phyloP scores from a whole-genome alignment of 2,888 invertebrate species.

The Listrodromus nycthemerus region DNA sequence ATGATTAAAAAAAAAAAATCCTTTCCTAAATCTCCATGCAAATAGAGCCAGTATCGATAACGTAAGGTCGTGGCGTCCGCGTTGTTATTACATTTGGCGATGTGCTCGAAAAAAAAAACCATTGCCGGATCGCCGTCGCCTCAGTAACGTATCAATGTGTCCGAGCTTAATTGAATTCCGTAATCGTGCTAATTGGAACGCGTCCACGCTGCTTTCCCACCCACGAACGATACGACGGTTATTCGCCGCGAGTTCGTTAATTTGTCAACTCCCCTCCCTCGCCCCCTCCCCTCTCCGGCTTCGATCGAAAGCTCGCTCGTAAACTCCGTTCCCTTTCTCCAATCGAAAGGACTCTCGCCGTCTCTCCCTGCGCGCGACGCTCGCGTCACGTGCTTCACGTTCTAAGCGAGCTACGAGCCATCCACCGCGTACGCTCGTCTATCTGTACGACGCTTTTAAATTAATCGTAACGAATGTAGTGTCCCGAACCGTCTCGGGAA shows the following conservation, averaged over 20 bases:
- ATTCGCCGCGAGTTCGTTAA: conserved; percentile 36
- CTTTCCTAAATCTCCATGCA: conserved; percentile 68
- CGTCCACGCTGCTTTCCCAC: conserved; percentile 25
- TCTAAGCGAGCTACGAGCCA: conserved; percentile 49
- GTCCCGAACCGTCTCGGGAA: conserved; percentile 13
- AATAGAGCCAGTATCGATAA: conserved; percentile 71
- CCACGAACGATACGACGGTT: neutral
- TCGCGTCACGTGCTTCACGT: conserved; percentile 69
- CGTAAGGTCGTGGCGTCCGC: conserved; percentile 40
- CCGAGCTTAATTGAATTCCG: conserved; percentile 73
- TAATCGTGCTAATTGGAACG: conserved; percentile 71
- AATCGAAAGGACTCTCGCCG: conserved; percentile 47
- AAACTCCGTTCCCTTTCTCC: conserved; percentile 25
- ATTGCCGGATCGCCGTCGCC: neutral
- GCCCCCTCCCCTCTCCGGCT: neutral
- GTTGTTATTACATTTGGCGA: conserved; percentile 55
- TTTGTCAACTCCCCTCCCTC: conserved; percentile 28
- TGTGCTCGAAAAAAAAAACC: conserved; percentile 2
- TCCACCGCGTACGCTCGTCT: neutral
- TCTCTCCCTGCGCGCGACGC: conserved; percentile 11
- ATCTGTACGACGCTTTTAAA: conserved; percentile 38
- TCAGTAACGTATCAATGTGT: conserved; percentile 9
- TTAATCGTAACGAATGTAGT: conserved; percentile 56
- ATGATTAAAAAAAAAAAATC: conserved; percentile 51
- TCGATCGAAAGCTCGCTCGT: conserved; percentile 28